These are phyloP conservation scores for Potamilus streckersoni DNA, from an alignment of 1,140 invertebrate genomes.

Conservation along the genomic window DNA sequence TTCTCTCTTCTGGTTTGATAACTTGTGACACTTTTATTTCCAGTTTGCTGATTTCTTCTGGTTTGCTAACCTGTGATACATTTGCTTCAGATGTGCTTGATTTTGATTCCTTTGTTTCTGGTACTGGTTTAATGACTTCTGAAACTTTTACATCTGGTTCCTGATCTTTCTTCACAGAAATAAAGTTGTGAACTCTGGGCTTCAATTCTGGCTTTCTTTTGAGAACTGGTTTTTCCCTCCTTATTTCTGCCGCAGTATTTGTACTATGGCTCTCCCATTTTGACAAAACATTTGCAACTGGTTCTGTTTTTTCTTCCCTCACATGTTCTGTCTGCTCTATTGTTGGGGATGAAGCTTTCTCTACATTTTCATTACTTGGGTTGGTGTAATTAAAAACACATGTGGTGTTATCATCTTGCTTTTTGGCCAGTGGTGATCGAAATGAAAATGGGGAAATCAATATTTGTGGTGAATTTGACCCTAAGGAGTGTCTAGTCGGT, in stretches of 20 bases:
- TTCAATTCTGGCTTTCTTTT: not conserved
- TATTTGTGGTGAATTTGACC: constrained; percentile 16
- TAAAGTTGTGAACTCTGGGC: not conserved
- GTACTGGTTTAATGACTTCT: constrained; percentile 7
- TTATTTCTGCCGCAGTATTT: not conserved
- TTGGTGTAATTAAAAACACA: constrained; percentile 13
- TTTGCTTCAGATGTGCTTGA: not conserved
- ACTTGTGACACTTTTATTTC: constrained; percentile 1
- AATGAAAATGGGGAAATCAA: constrained; percentile 13
- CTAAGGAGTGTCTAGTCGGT: constrained; percentile 10
- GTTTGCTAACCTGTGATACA: not conserved
- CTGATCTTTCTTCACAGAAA: constrained; percentile 9
- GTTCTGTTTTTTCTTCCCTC: too few relatives aligned
- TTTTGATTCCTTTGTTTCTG: too few relatives aligned
- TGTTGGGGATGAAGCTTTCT: too few relatives aligned
- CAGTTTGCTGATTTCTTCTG: not conserved
- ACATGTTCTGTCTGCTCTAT: too few relatives aligned
- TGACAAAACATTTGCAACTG: too few relatives aligned
- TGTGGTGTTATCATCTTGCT: constrained; percentile 13
- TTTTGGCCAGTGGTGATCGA: constrained; percentile 17
- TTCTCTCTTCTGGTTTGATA: not conserved
- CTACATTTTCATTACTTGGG: not conserved
- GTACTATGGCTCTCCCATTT: too few relatives aligned
- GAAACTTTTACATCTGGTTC: constrained; percentile 18
- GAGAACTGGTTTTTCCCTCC: not conserved